Conservation (phyloP, 2,888 invertebrate species). For the Dugesia japonica region DNA sequence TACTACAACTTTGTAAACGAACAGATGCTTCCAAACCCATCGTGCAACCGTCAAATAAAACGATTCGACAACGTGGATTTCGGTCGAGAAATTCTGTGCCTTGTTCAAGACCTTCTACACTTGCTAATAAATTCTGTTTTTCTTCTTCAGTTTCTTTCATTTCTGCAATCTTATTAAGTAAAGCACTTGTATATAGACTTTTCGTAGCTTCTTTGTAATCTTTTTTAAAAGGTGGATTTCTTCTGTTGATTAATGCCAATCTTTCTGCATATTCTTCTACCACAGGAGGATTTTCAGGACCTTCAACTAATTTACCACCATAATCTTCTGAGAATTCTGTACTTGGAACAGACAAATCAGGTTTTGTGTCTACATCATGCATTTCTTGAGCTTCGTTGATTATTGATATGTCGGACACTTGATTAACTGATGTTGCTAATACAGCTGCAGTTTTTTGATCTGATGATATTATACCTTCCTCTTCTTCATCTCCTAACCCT, state of each 20-base stretch:
- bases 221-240: constrained; percentile 1
- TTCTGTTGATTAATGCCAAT: neutral
- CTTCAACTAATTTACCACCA: neutral
- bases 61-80: neutral
- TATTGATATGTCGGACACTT: too few species aligned
- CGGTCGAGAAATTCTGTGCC: neutral
- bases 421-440: neutral
- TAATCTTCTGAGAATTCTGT: neutral
- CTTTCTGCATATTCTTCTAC: neutral
- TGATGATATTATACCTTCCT: neutral
- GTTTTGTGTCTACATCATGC: neutral
- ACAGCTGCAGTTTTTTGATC: neutral
- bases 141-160: constrained; percentile 12
- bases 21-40: constrained; percentile 32
- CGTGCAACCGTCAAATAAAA: neutral
- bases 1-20: constrained; percentile 9
- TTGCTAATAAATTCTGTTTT: neutral
- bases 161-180: neutral
- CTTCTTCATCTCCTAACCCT: neutral
- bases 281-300: neutral
- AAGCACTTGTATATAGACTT: neutral
- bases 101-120: neutral
- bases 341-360: neutral
- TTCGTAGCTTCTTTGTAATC: constrained; percentile 1
- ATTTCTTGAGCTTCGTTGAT: neutral